Evolutionary conservation across 2,888 invertebrate species (phyloP), one percentile per base, ranked within the genome.

Genomic region (Mesorhabditis sp.): DNA sequence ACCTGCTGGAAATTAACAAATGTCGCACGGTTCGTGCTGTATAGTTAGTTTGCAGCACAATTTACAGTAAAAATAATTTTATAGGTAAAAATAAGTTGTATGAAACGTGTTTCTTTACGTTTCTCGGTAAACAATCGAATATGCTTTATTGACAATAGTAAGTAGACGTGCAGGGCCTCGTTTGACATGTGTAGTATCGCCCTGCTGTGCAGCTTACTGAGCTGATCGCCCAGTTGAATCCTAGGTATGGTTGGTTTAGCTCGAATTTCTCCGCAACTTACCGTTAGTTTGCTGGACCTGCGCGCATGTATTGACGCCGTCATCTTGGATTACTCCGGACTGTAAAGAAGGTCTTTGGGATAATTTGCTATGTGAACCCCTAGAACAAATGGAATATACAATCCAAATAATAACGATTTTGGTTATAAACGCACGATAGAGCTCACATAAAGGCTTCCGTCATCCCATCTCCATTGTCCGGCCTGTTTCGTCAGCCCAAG

Each of bases 141-240:
- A 28, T 28, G 28, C 28, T 28, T 50, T 50, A 50, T 50, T 50
- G 10, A 50, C 58, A 50, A 50, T 50, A 50, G 58, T 50, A 50
- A n/a, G 10, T 50, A n/a, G 58, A 50, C 10, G 58, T 50, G 58
- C 58, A 50, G 58, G 58, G 58, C n/a, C n/a, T 50, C 58, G 58
- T 50, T 50, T 50, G 58, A 50, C 58, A 50, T 13, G 58, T n/a
- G 58, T 50, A 50, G n/a, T 50, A 50, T 2, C n/a, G n/a, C n/a
- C 58, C 58, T n/a, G 7, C 58, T 10, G 7, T 10, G n/a, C 58
- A 50, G n/a, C n/a, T n/a, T n/a, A 50, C 58, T 13, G 58, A 10
- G 58, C 10, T 50, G 58, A 50, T 50, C 7, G 7, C n/a, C 58
- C 10, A 13, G 58, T 50, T 50, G 58, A 50, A 50, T 10, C 58